phyloP scores from a whole-genome alignment of 2,113 vertebrate species.

The Rafetus swinhoei region DNA sequence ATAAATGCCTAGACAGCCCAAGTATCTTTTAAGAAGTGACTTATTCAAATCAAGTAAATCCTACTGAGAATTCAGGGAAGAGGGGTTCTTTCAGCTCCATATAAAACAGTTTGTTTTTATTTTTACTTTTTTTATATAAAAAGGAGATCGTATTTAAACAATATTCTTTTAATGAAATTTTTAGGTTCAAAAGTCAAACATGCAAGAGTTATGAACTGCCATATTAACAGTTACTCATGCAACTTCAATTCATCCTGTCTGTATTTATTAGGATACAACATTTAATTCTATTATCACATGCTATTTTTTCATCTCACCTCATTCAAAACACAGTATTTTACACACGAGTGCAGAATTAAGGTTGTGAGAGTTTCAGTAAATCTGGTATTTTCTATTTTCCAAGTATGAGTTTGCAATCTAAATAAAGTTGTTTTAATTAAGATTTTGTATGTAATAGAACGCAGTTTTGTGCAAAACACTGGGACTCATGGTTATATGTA shows the following conservation, averaged over 20 bases:
- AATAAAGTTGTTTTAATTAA: not conserved
- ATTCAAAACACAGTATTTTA: too few relatives aligned
- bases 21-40: not conserved
- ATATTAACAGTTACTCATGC: too few relatives aligned
- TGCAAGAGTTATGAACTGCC: too few relatives aligned
- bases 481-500: not conserved
- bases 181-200: too few relatives aligned
- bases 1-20: not conserved
- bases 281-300: too few relatives aligned
- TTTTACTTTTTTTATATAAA: too few relatives aligned
- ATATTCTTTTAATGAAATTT: too few relatives aligned
- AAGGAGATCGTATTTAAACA: too few relatives aligned
- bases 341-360: not conserved
- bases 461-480: not conserved
- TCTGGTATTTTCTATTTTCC: not conserved
- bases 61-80: not conserved
- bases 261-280: too few relatives aligned
- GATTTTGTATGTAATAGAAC: not conserved
- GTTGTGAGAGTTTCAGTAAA: not conserved
- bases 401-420: accelerated
- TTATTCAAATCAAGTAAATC: not conserved
- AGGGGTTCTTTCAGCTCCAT: accelerated
- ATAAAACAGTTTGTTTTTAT: too few relatives aligned
- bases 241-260: too few relatives aligned
- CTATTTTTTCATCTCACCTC: too few relatives aligned